Base-by-base conservation (phyloP, 2,113 vertebrate genomes). In the Pagrus major region DNA sequence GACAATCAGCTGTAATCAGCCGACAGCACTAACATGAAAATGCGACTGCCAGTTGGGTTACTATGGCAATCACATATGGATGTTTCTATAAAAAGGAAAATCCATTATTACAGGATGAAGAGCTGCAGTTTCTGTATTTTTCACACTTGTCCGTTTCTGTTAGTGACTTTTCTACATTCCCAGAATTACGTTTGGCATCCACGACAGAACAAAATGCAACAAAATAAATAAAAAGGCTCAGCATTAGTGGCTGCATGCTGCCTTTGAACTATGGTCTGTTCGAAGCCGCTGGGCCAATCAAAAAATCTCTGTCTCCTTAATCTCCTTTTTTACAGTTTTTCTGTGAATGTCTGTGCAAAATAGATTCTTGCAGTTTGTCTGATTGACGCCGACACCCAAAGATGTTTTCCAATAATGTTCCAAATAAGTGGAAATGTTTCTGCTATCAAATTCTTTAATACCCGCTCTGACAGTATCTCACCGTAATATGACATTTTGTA, bases 1-100 rank as follows among this genome's bases (percentile, higher is more conserved):
- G 69, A 16, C 16, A 61, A 63, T 56, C 63, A 51, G 58, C 58
- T 84, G 9, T 56, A 82, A 82, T 85, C 47, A 82, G 54, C 20
- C 18, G 3, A 7, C 54, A 25, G 52, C 65, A 46, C 16, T 61
- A 44, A 66, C 55, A 76, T 60, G n/a, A 46, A 39, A 18, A 29
- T 49, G 18, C 63, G 79, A 71, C 54, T 55, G 31, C 33, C 58
- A 46, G 37, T 56, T 23, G 11, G 27, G 67, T 80, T 80, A 63
- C 69, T 27, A 73, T 84, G 70, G 59, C 37, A 82, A 65, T 46
- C 41, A 60, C 63, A 11, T 23, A 68, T 41, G 15, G 2, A 61
- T 29, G 8, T 44, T 76, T 71, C 59, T 54, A 0, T 70, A 6
- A 41, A n/a, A 55, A 35, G 35, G 33, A 51, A 76, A 76, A 23